Percentiles rank a stretch among this genome's conserved stretches.
phyloP scores from a whole-genome alignment of 2,797 vertebrate species.

The Chaetophractus vellerosus region DNA sequence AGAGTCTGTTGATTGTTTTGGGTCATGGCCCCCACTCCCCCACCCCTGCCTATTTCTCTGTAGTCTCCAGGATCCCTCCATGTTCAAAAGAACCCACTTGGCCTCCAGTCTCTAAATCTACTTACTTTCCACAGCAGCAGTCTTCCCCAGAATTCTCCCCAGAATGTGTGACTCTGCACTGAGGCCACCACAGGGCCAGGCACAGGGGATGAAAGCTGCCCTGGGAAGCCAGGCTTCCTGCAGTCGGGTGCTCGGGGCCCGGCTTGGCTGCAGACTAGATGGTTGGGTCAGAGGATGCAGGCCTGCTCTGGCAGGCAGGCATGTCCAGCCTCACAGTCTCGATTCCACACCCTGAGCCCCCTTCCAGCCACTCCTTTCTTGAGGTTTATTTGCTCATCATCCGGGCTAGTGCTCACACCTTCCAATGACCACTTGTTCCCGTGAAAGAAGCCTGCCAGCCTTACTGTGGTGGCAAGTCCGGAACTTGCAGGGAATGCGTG shows the following conservation, averaged over 20 bases:
- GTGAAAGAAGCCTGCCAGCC: background rate
- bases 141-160: background rate
- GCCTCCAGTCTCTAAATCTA: background rate
- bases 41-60: background rate
- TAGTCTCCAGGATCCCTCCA: background rate
- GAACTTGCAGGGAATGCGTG: background rate
- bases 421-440: background rate
- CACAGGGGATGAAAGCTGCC: background rate
- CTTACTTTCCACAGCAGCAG: background rate
- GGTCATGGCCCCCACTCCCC: background rate
- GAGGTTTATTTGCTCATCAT: background rate
- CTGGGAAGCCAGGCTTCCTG: background rate
- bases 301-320: background rate
- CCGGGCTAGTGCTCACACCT: background rate
- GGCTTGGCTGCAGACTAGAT: background rate
- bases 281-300: background rate
- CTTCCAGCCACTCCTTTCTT: background rate
- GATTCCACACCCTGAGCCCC: background rate
- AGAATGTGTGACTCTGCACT: background rate
- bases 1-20: background rate
- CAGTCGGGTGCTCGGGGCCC: background rate
- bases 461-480: background rate
- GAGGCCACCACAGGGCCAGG: background rate
- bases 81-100: background rate
- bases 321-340: background rate